phyloP scores from a whole-genome alignment of 1,140 invertebrate genomes.

The Drosophila albomicans region DNA sequence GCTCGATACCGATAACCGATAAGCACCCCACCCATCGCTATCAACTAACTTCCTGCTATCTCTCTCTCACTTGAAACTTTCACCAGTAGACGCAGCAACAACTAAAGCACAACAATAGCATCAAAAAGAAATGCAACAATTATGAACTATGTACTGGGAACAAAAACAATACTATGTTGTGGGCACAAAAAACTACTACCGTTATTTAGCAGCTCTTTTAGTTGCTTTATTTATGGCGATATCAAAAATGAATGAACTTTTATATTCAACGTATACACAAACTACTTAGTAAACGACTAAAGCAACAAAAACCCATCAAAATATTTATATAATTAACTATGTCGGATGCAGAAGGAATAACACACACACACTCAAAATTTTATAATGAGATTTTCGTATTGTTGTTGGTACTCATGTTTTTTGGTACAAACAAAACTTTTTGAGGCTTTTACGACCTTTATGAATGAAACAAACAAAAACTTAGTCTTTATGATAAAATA shows the following conservation, averaged over 20 bases:
- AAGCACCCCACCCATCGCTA: constrained; percentile 11
- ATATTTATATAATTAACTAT: constrained; percentile 45
- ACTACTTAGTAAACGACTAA: constrained; percentile 24
- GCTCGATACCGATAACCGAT: constrained; percentile 48
- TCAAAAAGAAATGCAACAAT: constrained; percentile 21
- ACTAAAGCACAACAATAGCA: constrained; percentile 36
- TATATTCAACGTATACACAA: constrained; percentile 49
- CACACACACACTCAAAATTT: constrained; percentile 42
- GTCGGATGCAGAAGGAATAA: constrained; percentile 4
- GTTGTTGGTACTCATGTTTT: constrained; percentile 59
- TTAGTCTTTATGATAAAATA: constrained; percentile 61
- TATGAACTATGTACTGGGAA: constrained; percentile 30
- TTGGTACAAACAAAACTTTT: constrained; percentile 72
- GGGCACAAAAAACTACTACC: constrained; percentile 71
- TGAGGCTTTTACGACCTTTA: constrained; percentile 74
- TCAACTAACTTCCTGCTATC: constrained; percentile 27
- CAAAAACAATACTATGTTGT: constrained; percentile 53
- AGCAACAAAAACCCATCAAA: constrained; percentile 56
- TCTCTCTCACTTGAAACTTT: constrained; percentile 34
- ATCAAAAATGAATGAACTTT: constrained; percentile 32
- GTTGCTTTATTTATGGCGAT: constrained; percentile 32
- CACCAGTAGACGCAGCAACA: constrained; percentile 21
- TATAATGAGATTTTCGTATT: constrained; percentile 73
- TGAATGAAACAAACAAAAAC: constrained; percentile 38
- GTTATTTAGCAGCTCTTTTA: constrained; percentile 39